Evolutionary conservation across 2,888 invertebrate genomes (phyloP).

Genomic region (Vanessa cardui): DNA sequence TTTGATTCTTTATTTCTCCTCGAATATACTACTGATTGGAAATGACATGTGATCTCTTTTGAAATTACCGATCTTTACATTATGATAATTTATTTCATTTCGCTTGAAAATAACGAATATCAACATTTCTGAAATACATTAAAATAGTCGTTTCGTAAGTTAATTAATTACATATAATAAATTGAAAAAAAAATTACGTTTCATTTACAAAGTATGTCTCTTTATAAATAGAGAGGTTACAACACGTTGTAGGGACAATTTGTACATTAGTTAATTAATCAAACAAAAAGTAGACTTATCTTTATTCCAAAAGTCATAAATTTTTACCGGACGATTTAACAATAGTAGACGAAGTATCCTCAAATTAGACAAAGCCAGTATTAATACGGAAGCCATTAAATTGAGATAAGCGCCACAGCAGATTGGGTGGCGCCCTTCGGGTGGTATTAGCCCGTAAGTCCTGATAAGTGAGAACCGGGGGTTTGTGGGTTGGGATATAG

Average conservation of each 20-base stretch:
- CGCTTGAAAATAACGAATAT: not conserved
- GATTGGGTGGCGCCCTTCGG: constrained; percentile 79
- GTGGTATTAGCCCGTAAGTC: constrained; percentile 78
- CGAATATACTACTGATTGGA: constrained; percentile 74
- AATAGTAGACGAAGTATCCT: constrained; percentile 65
- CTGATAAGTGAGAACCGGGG: constrained; percentile 76
- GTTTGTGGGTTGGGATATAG: constrained; percentile 62
- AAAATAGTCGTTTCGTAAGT: too few relatives aligned
- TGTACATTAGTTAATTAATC: not conserved
- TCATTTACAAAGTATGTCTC: not conserved
- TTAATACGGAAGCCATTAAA: constrained; percentile 82
- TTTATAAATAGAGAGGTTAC: not conserved
- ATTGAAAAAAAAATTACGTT: too few relatives aligned
- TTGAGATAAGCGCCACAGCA: constrained; percentile 80
- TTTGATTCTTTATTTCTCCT: constrained; percentile 76
- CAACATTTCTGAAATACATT: too few relatives aligned
- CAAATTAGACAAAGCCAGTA: constrained; percentile 81
- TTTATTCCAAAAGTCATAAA: constrained; percentile 55
- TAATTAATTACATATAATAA: too few relatives aligned
- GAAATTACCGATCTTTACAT: constrained; percentile 27
- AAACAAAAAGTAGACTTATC: constrained; percentile 26
- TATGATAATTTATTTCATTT: not conserved
- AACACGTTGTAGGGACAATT: too few relatives aligned
- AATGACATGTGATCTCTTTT: constrained; percentile 73
- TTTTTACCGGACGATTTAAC: constrained; percentile 77